Conservation (phyloP, 2,888 invertebrate species). For the Tigriopus californicus region DNA sequence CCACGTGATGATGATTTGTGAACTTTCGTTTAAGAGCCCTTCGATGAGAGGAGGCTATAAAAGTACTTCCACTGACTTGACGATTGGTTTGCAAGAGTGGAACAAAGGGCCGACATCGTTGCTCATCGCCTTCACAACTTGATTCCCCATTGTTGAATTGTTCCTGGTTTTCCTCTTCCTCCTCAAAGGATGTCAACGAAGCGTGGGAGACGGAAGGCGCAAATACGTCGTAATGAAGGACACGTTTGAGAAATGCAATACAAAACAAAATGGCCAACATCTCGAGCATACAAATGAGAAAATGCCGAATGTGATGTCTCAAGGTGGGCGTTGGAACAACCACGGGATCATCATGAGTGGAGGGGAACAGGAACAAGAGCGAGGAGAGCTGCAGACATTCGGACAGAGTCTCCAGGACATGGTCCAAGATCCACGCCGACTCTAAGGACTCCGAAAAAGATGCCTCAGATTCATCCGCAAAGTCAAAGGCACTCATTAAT, state of each 20-base stretch:
- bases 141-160: not conserved
- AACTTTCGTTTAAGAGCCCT: not conserved
- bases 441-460: too few species aligned
- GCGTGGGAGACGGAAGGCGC: not conserved
- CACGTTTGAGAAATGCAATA: not conserved
- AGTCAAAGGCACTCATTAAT: too few species aligned
- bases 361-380: too few species aligned
- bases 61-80: too few species aligned
- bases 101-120: not conserved
- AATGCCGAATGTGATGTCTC: not conserved
- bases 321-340: not conserved
- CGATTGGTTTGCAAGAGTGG: not conserved
- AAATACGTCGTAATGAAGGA: not conserved
- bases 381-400: too few species aligned
- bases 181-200: not conserved
- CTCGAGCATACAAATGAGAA: not conserved
- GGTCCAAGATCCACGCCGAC: too few species aligned
- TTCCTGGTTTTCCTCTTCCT: not conserved
- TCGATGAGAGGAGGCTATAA: not conserved
- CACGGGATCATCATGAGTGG: too few species aligned
- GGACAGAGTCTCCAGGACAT: too few species aligned
- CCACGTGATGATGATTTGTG: too few species aligned
- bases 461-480: too few species aligned
- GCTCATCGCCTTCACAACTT: not conserved
- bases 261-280: conserved; percentile 3